Evolutionary conservation across 2,797 vertebrate genomes (phyloP), one percentile per base, ranked within the genome.

Genomic region (Microctenopoma stevenorrisi): DNA sequence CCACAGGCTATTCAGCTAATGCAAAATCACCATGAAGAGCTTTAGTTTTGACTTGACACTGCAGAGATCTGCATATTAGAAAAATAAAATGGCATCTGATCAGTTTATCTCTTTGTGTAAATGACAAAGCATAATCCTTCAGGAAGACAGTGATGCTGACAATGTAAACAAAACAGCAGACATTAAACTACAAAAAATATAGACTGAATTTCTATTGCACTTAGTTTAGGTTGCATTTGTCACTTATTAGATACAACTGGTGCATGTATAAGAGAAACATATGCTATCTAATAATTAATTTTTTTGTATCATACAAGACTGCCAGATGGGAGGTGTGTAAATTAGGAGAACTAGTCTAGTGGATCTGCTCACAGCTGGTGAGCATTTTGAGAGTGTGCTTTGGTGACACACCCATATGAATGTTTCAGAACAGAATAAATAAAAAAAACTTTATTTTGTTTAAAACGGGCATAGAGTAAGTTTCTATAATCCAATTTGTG

Each of bases 1-100:
- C 35, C 46, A 49, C n/a, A 42, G 49, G 7, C 56, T 46, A 26
- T 72, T 81, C 60, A 79, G 50, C 55, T 77, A 61, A 84, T 82
- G 82, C 35, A 76, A 79, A 85, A 78, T 77, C 63, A 78, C 52
- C 59, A 48, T 8, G 16, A 60, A 43, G 43, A 68, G 60, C 52
- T 74, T 63, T 65, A 22, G 60, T 67, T 77, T 69, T 50, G 46
- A 59, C 8, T 25, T 25, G 15, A 35, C 22, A 40, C 57, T 26
- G 16, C 2, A 61, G n/a, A 56, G 18, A 78, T 68, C 7, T 65
- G 61, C 46, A 51, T 56, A n/a, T 60, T 60, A 30, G 1, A 57
- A 57, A 60, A 69, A 18, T 1, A 68, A 57, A 51, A 35, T 38
- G 15, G 2, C 60, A 64, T 33, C 22, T 74, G 64, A 88, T 84